Evolutionary conservation across 2,888 invertebrate genomes (phyloP), one percentile per base, ranked within the genome.

Genomic region (Heliconius cydno): DNA sequence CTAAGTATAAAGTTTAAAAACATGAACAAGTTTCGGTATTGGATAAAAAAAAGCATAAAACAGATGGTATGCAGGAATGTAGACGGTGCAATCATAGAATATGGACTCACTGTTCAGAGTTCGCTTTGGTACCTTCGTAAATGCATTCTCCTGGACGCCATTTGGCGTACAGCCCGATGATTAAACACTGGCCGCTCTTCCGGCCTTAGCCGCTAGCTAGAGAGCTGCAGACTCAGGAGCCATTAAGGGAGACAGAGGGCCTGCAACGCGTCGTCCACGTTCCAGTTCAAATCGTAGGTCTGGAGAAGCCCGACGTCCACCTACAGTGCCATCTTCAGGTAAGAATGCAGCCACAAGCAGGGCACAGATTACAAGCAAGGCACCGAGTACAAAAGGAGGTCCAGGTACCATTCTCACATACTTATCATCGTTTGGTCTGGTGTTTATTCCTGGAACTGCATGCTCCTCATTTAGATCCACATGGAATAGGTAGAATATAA

Each of bases 331-430:
- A 79, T 96, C 96, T 89, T 97, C 97, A 41, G 97, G 97, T 92
- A 98, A 97, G 95, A 98, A 98, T 73, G 97, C 97, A 76, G 98
- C 98, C 87, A 99, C 99, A 86, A 99, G 95, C 86, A 99, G 96
- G 81, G 99, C 99, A 92, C 98, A 97, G 87, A 99, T 97, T 85
- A 99, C 99, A 93, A 99, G 96, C 90, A 99, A 96, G 78, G 99
- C 99, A 81, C 99, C 99, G 93, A 99, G 98, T 83, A 99, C 98
- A 93, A 99, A 99, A 22, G 99, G 99, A 80, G 99, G 99, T 1
- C 99, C 99, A 63, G 99, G 99, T 88, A 99, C 97, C 90, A 98
- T 94, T 95, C 98, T 95, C 83, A 96, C 88, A 94, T 95, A 93
- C 79, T 91, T 90, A 81, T 94, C 97, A 82, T 96, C 95, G 57